phyloP scores from a whole-genome alignment of 2,888 invertebrate species.

The Diloba caeruleocephala region DNA sequence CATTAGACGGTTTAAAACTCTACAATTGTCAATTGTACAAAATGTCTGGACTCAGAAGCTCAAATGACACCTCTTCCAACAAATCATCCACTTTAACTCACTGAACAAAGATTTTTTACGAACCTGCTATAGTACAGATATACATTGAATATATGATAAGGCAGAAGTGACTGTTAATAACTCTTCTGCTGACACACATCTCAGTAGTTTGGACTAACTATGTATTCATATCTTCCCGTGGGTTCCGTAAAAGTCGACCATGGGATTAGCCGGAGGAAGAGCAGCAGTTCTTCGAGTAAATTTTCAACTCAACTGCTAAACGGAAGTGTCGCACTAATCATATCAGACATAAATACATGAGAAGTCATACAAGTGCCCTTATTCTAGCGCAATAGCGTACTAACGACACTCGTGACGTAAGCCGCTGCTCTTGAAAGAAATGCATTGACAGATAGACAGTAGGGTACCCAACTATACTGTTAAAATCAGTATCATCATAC shows the following conservation, averaged over 20 bases:
- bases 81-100: constrained; percentile 39
- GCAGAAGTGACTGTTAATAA: constrained; percentile 21
- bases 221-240: constrained; percentile 1
- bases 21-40: constrained; percentile 12
- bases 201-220: constrained; percentile 13
- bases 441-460: constrained; percentile 22
- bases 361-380: constrained; percentile 68
- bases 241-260: too few species aligned
- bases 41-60: constrained; percentile 7
- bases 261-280: too few species aligned
- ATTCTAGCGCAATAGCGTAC: constrained; percentile 56
- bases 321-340: constrained; percentile 65
- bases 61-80: constrained; percentile 21
- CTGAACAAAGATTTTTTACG: constrained; percentile 13
- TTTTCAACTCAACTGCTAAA: constrained; percentile 43
- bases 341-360: constrained; percentile 54
- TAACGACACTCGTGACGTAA: constrained; percentile 59
- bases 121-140: constrained; percentile 45
- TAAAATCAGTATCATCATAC: too few species aligned
- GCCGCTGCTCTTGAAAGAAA: constrained; percentile 49
- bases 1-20: not conserved
- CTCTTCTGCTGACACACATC: constrained; percentile 8
- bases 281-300: not conserved
- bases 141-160: constrained; percentile 28
- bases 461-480: too few species aligned